phyloP scores from a whole-genome alignment of 2,113 vertebrate genomes.

The Pseudopodoces humilis region DNA sequence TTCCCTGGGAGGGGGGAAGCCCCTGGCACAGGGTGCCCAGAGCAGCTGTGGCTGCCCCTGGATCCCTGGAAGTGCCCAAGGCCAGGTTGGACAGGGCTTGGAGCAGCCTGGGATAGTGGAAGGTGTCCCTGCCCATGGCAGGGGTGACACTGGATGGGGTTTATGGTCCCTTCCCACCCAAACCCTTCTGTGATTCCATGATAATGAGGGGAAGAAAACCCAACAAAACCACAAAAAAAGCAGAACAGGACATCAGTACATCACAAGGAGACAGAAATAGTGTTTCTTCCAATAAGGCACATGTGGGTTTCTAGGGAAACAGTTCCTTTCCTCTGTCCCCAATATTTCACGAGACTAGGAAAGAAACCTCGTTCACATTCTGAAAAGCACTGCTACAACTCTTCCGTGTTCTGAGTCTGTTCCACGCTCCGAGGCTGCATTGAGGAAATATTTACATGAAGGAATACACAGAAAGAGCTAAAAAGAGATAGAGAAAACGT shows the following conservation, averaged over 20 bases:
- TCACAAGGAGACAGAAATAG: not conserved
- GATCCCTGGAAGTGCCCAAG: not conserved
- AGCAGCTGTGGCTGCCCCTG: not conserved
- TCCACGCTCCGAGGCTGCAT: accelerated
- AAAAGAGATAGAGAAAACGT: not conserved
- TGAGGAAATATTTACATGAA: slow-evolving; percentile 50
- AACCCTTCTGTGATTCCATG: accelerated
- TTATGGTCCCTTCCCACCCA: not conserved
- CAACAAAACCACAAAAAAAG: too few relatives aligned
- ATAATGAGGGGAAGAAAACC: not conserved
- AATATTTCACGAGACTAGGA: not conserved
- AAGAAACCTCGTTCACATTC: not conserved
- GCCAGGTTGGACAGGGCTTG: not conserved
- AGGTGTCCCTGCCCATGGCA: not conserved
- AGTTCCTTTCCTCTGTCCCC: not conserved
- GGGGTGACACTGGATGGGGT: accelerated
- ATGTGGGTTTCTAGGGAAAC: not conserved
- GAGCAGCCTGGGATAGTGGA: not conserved
- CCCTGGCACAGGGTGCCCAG: not conserved
- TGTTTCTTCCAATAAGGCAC: accelerated
- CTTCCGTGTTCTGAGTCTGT: not conserved
- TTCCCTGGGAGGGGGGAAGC: not conserved
- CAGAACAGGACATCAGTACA: not conserved
- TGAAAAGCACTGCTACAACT: not conserved
- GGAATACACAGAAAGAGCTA: slow-evolving; percentile 17